These are phyloP conservation scores for Oscheius sp. DNA, from an alignment of 2,888 invertebrate genomes.

Conservation along the genomic window DNA sequence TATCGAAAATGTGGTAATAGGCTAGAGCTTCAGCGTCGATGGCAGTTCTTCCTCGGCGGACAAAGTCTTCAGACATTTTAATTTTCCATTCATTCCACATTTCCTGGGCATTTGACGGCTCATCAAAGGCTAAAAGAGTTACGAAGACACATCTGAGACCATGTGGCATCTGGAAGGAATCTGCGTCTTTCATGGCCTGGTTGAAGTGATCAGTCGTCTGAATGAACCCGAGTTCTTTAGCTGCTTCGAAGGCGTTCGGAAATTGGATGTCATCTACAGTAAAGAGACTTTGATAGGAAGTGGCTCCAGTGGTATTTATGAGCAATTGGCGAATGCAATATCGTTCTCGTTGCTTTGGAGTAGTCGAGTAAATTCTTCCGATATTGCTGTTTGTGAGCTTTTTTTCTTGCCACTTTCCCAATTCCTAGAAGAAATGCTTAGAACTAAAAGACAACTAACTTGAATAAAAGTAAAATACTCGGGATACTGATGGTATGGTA, in stretches of 20 bases:
- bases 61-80: conserved; percentile 17
- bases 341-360: conserved; percentile 1
- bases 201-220: not conserved
- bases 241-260: conserved; percentile 5
- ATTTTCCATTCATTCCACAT: conserved; percentile 21
- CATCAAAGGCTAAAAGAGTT: conserved; percentile 14
- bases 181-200: conserved; percentile 3
- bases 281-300: not conserved
- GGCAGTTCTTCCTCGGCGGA: not conserved
- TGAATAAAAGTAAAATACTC: not conserved
- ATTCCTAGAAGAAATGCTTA: no score
- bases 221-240: conserved; percentile 5
- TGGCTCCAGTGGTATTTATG: not conserved
- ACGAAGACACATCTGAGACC: conserved; percentile 27
- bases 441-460: no score
- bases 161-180: conserved; percentile 31
- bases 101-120: not conserved
- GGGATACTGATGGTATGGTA: not conserved
- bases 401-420: not conserved
- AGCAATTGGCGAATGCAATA: not conserved
- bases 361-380: not conserved
- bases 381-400: not conserved
- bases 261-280: not conserved
- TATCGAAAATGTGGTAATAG: conserved; percentile 28
- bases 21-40: conserved; percentile 18